phyloP scores from a whole-genome alignment of 2,797 vertebrate genomes.

The Cryptoprocta ferox region DNA sequence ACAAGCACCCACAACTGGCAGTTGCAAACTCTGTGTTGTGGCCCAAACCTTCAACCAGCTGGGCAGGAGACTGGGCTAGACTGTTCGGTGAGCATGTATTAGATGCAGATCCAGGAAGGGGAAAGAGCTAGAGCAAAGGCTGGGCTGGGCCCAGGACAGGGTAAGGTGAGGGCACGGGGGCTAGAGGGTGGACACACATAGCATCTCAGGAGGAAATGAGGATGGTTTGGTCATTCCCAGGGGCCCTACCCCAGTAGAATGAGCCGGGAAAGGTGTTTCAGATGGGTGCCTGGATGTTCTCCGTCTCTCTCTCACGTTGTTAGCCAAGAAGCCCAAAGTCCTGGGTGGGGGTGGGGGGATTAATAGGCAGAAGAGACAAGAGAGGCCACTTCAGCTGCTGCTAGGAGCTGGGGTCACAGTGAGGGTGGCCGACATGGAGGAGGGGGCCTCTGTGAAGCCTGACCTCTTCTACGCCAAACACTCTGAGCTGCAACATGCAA shows the following conservation, averaged over 20 bases:
- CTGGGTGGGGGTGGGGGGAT: neutral
- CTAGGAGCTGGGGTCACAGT: neutral
- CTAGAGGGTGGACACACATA: neutral
- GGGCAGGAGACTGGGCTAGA: neutral
- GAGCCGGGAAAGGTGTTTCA: neutral
- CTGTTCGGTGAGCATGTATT: neutral
- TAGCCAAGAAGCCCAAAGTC: neutral
- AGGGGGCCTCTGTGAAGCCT: neutral
- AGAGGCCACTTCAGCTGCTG: neutral
- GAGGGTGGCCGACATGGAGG: neutral
- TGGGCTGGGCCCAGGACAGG: neutral
- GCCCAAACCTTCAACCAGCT: neutral
- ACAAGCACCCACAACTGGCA: neutral
- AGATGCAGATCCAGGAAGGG: neutral
- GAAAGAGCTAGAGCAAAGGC: neutral
- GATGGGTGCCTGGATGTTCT: rapidly evolving
- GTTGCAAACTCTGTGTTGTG: neutral
- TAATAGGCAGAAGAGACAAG: neutral
- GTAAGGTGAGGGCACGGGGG: neutral
- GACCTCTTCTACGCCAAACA: neutral
- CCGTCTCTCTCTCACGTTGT: neutral
- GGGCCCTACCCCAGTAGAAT: neutral
- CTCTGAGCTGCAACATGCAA: neutral
- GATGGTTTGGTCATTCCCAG: no score
- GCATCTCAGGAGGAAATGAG: neutral